A percentile compares a stretch with the other conserved stretches of the same genome.
These are phyloP conservation scores for Mizuhopecten yessoensis DNA, from an alignment of 1,140 invertebrate species.

Conservation along the genomic window DNA sequence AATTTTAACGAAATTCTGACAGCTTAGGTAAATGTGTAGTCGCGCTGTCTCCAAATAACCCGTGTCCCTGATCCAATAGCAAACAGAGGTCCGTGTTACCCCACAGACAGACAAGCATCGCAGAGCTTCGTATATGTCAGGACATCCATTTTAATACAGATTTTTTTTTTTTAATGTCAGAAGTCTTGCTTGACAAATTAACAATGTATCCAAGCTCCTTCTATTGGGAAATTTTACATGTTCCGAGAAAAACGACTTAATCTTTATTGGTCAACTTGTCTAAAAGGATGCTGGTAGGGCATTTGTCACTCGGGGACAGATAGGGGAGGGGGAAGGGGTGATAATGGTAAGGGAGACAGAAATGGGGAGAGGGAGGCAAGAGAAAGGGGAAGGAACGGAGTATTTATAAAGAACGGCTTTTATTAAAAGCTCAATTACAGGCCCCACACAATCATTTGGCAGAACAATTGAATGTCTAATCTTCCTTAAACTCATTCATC, in stretches of 20 bases:
- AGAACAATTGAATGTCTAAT: not conserved
- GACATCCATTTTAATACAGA: not conserved
- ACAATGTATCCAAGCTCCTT: not conserved
- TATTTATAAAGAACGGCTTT: not conserved
- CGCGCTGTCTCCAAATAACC: not conserved
- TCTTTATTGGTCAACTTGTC: slow-evolving; percentile 19
- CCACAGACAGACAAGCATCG: not conserved
- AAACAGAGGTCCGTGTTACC: not conserved
- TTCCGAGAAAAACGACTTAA: not conserved
- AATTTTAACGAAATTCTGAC: not conserved
- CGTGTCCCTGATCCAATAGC: slow-evolving; percentile 2
- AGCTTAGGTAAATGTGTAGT: not conserved
- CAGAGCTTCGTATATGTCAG: not conserved
- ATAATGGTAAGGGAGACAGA: not conserved
- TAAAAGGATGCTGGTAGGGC: not conserved
- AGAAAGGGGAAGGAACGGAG: not conserved
- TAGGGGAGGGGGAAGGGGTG: not conserved
- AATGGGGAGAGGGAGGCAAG: not conserved
- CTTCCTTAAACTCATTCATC: too few relatives aligned
- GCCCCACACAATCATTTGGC: not conserved
- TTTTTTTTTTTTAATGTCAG: not conserved
- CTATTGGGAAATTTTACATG: slow-evolving; percentile 8
- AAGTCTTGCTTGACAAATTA: not conserved
- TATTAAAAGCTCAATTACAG: not conserved
- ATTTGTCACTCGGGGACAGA: not conserved